phyloP scores from a whole-genome alignment of 1,140 invertebrate species.

The Mylabris phalerata region DNA sequence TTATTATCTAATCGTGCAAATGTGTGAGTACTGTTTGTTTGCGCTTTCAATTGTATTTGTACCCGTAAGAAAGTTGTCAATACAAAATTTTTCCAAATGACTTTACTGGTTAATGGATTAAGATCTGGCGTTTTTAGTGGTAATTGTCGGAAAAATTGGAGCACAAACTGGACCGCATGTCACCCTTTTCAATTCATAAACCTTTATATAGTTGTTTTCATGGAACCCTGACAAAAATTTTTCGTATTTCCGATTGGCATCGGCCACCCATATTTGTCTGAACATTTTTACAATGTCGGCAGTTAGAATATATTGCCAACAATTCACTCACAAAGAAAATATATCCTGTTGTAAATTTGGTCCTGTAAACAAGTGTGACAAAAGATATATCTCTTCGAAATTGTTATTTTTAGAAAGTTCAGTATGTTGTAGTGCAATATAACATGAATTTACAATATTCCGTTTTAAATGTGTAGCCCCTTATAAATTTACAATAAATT shows the following conservation, averaged over 20 bases:
- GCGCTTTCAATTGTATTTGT: no score
- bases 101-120: slow-evolving; percentile 30
- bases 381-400: slow-evolving; percentile 4
- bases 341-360: slow-evolving; percentile 37
- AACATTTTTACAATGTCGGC: background rate
- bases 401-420: background rate
- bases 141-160: slow-evolving; percentile 27
- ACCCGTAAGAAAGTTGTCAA: no score
- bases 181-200: slow-evolving; percentile 29
- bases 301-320: slow-evolving; percentile 27
- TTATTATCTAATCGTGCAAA: background rate
- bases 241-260: no score
- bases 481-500: slow-evolving; percentile 12
- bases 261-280: background rate
- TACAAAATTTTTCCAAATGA: background rate
- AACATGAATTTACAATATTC: slow-evolving; percentile 9
- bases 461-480: background rate
- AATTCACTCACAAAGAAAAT: slow-evolving; percentile 36
- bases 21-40: background rate
- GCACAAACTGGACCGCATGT: slow-evolving; percentile 29
- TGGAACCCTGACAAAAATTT: no score
- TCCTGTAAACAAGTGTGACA: slow-evolving; percentile 34
- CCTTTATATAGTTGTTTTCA: slow-evolving; percentile 19
- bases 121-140: slow-evolving; percentile 25
- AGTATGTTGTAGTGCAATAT: background rate